Evolutionary conservation across 2,797 vertebrate species (phyloP).

Genomic region (Molossus molossus): DNA sequence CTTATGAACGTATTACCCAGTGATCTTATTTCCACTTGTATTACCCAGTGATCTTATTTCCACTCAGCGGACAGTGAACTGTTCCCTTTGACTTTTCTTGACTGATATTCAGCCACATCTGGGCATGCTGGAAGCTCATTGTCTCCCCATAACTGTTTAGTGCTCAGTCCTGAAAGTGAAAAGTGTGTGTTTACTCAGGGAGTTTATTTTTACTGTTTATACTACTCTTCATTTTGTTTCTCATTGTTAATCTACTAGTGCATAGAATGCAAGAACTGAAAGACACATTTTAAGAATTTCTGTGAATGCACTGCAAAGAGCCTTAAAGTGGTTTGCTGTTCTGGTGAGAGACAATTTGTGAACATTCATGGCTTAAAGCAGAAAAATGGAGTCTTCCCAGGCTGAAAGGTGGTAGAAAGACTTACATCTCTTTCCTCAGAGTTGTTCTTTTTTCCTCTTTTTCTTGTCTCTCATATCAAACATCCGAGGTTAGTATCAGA

Average conservation of each 20-base stretch:
- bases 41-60: constrained; percentile 23
- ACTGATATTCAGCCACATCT: neutral
- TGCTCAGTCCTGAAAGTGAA: neutral
- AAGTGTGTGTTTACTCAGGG: neutral
- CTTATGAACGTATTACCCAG: neutral
- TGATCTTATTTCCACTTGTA: neutral
- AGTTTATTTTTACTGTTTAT: constrained; percentile 13
- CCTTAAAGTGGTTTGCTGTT: neutral
- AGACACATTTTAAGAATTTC: neutral
- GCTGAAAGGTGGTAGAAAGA: neutral
- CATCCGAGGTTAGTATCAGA: neutral
- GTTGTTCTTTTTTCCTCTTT: neutral
- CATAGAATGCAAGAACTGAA: neutral
- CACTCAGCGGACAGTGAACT: neutral
- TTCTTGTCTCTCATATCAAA: neutral
- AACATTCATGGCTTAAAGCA: neutral
- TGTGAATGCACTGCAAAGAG: neutral
- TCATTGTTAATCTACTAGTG: neutral
- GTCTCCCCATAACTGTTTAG: neutral
- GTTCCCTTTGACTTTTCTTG: constrained; percentile 26
- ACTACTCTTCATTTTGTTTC: neutral
- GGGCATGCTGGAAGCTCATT: neutral
- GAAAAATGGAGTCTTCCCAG: neutral
- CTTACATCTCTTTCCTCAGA: neutral
- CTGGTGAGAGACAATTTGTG: neutral